Conservation (phyloP, 1,140 invertebrate species). For the Littorina saxatilis region DNA sequence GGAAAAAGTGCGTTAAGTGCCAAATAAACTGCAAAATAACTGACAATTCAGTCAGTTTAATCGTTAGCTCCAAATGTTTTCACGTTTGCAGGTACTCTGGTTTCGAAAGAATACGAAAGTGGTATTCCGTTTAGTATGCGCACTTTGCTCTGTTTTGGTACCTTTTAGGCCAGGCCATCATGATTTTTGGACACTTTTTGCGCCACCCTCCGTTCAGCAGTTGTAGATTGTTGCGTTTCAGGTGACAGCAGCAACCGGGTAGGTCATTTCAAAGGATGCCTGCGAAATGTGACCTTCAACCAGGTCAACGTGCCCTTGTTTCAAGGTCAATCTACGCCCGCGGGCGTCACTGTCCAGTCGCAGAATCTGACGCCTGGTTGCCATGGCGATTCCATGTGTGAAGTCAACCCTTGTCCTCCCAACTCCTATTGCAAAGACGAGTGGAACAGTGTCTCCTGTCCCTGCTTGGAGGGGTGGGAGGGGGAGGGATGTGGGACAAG, state of each 20-base stretch:
- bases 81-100: too few relatives aligned
- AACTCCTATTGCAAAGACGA: conserved; percentile 88
- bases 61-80: too few relatives aligned
- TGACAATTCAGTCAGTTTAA: too few relatives aligned
- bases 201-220: too few relatives aligned
- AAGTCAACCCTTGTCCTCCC: conserved; percentile 92
- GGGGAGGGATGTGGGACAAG: conserved; percentile 47
- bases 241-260: conserved; percentile 46
- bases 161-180: too few relatives aligned
- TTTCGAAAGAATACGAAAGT: too few relatives aligned
- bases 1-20: too few relatives aligned
- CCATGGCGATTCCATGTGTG: conserved; percentile 91
- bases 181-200: too few relatives aligned
- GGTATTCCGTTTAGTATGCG: too few relatives aligned
- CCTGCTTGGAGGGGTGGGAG: conserved; percentile 81
- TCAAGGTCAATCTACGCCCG: background rate
- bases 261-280: conserved; percentile 62
- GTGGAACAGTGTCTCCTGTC: conserved; percentile 79
- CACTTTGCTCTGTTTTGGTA: too few relatives aligned
- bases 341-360: conserved; percentile 41
- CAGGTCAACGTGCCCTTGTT: conserved; percentile 46
- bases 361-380: conserved; percentile 47
- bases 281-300: conserved; percentile 61
- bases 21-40: too few relatives aligned
- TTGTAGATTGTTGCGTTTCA: too few relatives aligned